These are phyloP conservation scores for Scolanthus callimorphus DNA, from an alignment of 92 coral and sea anemone species.

Conservation along the genomic window DNA sequence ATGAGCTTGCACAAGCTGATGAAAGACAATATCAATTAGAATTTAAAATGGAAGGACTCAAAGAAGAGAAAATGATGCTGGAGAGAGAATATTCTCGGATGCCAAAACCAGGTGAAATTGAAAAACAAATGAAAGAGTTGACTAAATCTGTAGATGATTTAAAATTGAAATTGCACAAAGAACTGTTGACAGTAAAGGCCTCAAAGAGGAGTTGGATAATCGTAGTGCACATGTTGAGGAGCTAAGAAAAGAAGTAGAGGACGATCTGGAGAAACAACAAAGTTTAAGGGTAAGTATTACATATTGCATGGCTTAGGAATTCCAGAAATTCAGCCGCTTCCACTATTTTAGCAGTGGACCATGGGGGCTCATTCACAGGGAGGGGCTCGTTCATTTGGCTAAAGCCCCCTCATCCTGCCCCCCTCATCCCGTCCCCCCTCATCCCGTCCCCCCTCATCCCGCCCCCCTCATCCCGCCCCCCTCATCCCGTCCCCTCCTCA, in stretches of 20 bases:
- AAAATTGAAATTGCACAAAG: slow-evolving; percentile 88
- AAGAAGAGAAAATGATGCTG: slow-evolving; percentile 88
- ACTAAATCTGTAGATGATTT: slow-evolving; percentile 82
- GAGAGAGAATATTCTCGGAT: slow-evolving; percentile 95
- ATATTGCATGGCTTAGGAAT: too few relatives aligned
- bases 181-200: slow-evolving; percentile 78
- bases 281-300: slow-evolving; percentile 72
- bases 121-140: slow-evolving; percentile 84
- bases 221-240: slow-evolving; percentile 73
- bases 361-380: too few relatives aligned
- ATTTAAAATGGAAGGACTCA: slow-evolving; percentile 86
- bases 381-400: too few relatives aligned
- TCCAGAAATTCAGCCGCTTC: too few relatives aligned
- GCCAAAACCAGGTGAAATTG: slow-evolving; percentile 98
- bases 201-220: slow-evolving; percentile 84
- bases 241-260: slow-evolving; percentile 75
- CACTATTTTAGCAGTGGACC: too few relatives aligned
- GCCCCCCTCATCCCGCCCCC: too few relatives aligned
- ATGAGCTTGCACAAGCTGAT: slow-evolving; percentile 98
- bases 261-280: slow-evolving; percentile 80
- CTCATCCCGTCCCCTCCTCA: too few relatives aligned
- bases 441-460: too few relatives aligned
- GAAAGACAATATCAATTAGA: slow-evolving; percentile 97
- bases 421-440: too few relatives aligned
- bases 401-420: too few relatives aligned